These are phyloP conservation scores for Acrossocheilus wenchowensis DNA, from an alignment of 2,797 vertebrate genomes.

Conservation along the genomic window DNA sequence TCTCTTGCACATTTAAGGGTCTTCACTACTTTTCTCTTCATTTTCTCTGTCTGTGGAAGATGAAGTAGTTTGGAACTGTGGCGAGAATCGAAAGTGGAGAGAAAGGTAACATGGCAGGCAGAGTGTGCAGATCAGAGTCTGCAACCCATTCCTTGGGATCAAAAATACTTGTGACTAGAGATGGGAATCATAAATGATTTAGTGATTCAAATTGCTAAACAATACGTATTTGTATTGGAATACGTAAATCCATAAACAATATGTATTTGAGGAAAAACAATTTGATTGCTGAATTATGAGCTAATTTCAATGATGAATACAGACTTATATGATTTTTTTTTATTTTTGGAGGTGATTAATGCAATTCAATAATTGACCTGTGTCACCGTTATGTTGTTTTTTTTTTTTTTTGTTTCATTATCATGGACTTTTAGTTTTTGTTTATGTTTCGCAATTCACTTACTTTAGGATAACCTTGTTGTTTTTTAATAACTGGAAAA, in stretches of 20 bases:
- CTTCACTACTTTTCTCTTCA: conserved; percentile 50
- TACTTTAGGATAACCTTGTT: background rate
- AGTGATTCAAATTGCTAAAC: background rate
- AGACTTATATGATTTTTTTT: background rate
- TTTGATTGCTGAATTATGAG: background rate
- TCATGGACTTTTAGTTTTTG: background rate
- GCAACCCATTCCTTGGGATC: background rate
- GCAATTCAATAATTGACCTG: background rate
- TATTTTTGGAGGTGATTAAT: background rate
- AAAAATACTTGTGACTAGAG: background rate
- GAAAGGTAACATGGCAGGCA: conserved; percentile 3
- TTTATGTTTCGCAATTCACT: background rate
- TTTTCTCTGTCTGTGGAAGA: conserved; percentile 44
- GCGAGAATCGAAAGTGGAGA: conserved; percentile 18
- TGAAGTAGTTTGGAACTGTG: background rate
- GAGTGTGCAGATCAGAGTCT: conserved; percentile 13
- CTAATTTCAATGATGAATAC: background rate
- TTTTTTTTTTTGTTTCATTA: background rate
- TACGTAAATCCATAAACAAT: too few species aligned
- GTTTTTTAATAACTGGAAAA: too few species aligned
- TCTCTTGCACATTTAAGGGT: conserved; percentile 61
- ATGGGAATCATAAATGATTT: conserved; percentile 12
- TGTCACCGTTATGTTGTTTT: background rate
- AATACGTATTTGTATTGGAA: too few species aligned
- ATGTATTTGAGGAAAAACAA: background rate